Evolutionary conservation across 2,888 invertebrate genomes (phyloP).

Genomic region (Platerodrilus igneus): DNA sequence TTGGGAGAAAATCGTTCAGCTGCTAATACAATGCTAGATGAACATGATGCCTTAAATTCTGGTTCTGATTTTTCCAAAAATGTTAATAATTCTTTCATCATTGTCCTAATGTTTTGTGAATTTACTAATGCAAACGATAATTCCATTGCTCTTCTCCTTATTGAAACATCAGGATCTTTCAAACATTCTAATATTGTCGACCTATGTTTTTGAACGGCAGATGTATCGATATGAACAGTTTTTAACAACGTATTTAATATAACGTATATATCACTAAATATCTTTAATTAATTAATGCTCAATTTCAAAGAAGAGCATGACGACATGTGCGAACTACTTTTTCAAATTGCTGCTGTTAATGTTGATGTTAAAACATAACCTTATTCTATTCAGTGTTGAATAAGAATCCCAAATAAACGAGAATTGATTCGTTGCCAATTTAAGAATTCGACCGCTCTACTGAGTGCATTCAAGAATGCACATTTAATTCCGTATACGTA

Average conservation of each 20-base stretch:
- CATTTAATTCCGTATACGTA: too few species aligned
- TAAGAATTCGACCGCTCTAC: too few species aligned
- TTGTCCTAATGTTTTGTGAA: conserved; percentile 91
- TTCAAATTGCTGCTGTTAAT: too few species aligned
- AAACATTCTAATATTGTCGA: conserved; percentile 96
- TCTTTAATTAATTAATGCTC: too few species aligned
- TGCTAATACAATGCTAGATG: conserved; percentile 91
- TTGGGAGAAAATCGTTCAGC: conserved; percentile 92
- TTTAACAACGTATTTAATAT: conserved; percentile 94
- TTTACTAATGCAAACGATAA: conserved; percentile 97
- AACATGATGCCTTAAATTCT: conserved; percentile 97
- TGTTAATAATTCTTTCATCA: conserved; percentile 93
- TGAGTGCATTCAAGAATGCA: too few species aligned
- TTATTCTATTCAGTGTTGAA: too few species aligned
- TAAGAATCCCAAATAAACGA: too few species aligned
- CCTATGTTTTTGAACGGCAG: conserved; percentile 96
- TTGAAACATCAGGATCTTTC: conserved; percentile 95
- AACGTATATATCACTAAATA: too few species aligned
- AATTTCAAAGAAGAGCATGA: too few species aligned
- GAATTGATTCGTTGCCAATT: too few species aligned
- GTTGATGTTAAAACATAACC: too few species aligned
- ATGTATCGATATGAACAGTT: conserved; percentile 94
- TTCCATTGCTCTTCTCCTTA: conserved; percentile 95
- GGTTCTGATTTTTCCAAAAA: conserved; percentile 95
- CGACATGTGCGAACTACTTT: too few species aligned